phyloP scores from a whole-genome alignment of 1,140 invertebrate species.

The Pomacea maculata region DNA sequence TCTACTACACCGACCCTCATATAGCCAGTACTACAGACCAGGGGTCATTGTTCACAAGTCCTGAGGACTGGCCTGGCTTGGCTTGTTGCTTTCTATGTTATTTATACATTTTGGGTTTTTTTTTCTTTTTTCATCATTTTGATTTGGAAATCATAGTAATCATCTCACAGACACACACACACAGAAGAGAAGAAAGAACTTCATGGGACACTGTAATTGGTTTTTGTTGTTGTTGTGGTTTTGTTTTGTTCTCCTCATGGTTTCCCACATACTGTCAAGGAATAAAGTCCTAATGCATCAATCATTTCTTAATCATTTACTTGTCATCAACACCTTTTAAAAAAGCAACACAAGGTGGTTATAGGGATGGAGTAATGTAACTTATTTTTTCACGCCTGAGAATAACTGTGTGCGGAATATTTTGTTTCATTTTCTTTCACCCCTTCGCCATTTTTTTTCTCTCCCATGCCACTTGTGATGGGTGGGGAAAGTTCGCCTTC shows the following conservation, averaged over 20 bases:
- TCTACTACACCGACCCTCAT: constrained; percentile 46
- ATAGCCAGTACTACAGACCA: constrained; percentile 43
- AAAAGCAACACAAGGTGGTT: neutral
- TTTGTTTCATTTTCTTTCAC: too few relatives aligned
- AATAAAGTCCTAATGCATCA: neutral
- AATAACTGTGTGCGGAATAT: too few relatives aligned
- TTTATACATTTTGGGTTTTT: constrained; percentile 4
- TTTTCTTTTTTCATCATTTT: constrained; percentile 3
- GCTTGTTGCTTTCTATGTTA: neutral
- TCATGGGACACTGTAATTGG: neutral
- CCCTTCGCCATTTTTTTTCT: too few relatives aligned
- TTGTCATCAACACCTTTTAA: neutral
- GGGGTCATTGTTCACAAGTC: constrained; percentile 60
- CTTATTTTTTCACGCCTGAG: neutral
- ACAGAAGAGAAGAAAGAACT: constrained; percentile 23
- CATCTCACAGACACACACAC: constrained; percentile 13
- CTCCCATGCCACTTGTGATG: too few relatives aligned
- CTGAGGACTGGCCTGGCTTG: constrained; percentile 17
- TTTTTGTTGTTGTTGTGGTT: neutral
- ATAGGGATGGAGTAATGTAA: neutral
- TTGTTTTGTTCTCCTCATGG: neutral
- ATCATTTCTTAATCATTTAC: neutral
- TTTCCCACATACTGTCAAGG: neutral
- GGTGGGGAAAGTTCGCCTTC: too few relatives aligned
- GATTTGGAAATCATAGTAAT: constrained; percentile 1